These are phyloP conservation scores for Brachyhypopomus occidentalis DNA, from an alignment of 2,113 vertebrate species.

Conservation along the genomic window DNA sequence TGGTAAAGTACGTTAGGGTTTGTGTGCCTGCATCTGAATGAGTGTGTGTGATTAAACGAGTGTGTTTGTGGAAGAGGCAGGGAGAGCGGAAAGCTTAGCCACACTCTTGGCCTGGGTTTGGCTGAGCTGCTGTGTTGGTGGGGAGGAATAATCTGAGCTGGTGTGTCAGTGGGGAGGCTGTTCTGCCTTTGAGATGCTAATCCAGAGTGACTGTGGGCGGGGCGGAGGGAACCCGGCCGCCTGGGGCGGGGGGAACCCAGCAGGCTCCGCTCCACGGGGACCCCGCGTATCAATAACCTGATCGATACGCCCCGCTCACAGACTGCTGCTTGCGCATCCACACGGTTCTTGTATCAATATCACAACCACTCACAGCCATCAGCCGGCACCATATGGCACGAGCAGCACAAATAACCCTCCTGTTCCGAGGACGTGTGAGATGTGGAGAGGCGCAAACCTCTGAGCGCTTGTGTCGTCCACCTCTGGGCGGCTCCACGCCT, in stretches of 20 bases:
- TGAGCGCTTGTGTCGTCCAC: too few species aligned
- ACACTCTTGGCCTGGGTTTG: conserved; percentile 19
- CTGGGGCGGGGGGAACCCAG: too few species aligned
- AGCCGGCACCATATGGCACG: conserved; percentile 25
- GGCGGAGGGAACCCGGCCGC: conserved; percentile 21
- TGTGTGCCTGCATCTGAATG: background rate
- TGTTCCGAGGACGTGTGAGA: too few species aligned
- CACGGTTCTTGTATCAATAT: conserved; percentile 32
- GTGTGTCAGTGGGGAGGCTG: conserved; percentile 39
- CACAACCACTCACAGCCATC: background rate
- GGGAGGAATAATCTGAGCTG: conserved; percentile 10
- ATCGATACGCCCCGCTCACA: conserved; percentile 53
- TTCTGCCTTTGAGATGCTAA: conserved; percentile 50
- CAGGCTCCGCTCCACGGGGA: conserved; percentile 40
- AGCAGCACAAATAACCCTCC: background rate
- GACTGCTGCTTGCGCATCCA: conserved; percentile 30
- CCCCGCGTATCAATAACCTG: conserved; percentile 48
- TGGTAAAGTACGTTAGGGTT: background rate
- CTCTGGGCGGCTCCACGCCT: background rate
- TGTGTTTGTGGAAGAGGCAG: conserved; percentile 4
- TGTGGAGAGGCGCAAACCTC: too few species aligned
- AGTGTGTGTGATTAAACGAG: background rate
- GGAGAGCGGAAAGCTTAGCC: background rate
- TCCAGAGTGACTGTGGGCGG: conserved; percentile 33
- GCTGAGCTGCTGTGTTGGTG: conserved; percentile 32